A percentile compares a stretch with the other conserved stretches of the same genome.
Conservation (phyloP, 2,888 invertebrate species). For the Vanessa cardui region DNA sequence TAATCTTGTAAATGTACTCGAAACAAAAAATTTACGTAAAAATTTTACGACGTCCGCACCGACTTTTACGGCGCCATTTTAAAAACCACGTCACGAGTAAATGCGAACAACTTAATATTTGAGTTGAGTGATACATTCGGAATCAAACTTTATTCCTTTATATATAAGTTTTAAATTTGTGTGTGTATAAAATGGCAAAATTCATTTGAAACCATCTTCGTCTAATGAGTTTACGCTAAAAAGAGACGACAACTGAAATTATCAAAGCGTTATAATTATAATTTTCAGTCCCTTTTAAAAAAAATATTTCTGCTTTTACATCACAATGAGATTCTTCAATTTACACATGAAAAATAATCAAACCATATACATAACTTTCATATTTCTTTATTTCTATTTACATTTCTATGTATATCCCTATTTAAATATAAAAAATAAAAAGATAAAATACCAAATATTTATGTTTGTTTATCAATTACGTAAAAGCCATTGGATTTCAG, state of each 20-base stretch:
- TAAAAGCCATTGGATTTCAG: no score
- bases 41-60: constrained; percentile 53
- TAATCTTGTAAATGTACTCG: constrained; percentile 17
- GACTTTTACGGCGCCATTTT: constrained; percentile 51
- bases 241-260: constrained; percentile 33
- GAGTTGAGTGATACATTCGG: constrained; percentile 6
- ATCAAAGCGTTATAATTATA: constrained; percentile 25
- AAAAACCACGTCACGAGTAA: constrained; percentile 46
- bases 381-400: no score
- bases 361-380: no score
- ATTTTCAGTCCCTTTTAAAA: constrained; percentile 19
- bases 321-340: not conserved
- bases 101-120: constrained; percentile 38
- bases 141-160: constrained; percentile 13
- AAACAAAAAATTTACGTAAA: constrained; percentile 49
- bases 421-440: no score
- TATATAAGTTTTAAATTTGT: constrained; percentile 14
- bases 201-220: constrained; percentile 35
- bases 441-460: no score
- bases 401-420: no score
- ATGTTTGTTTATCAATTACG: no score
- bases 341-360: no score
- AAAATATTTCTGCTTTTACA: not conserved
- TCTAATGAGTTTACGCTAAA: constrained; percentile 36
- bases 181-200: constrained; percentile 16